Evolutionary conservation across 2,797 vertebrate species (phyloP), one percentile per base, ranked within the genome.

Genomic region (Nannoperca obscura): DNA sequence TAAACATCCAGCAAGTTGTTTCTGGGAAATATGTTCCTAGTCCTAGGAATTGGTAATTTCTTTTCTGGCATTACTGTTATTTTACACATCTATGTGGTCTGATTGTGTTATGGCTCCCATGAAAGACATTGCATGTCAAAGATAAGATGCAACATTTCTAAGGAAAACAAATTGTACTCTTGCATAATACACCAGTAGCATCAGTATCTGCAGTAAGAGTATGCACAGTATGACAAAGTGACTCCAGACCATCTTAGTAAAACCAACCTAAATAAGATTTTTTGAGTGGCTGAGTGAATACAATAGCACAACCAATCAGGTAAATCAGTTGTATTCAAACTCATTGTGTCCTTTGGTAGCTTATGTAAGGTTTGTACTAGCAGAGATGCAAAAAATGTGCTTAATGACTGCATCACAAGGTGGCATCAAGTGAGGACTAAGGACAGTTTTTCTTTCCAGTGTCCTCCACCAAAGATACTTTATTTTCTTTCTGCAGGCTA

Each of bases 401-500:
- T 70, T 24, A 3, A 36, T 74, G 32, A 59, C 27, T 73, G 19
- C 14, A 15, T 60, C 62, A 72, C 34, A 57, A 50, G 47, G 44
- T 73, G 32, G 13, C 42, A 55, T 78, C 22, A 75, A 46, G 14
- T 68, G 30, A 68, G 32, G 59, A 63, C 34, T 32, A 13, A 62
- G 50, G 32, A 74, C 30, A 55, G 46, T 79, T 60, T 55, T 53
- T 82, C 47, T 71, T 36, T 60, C 17, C 30, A 46, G 19, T 76
- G 81, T 86, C 89, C 91, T 92, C 65, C 70, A 66, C 70, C 84
- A 82, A 81, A 89, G 75, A 87, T 80, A 72, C 67, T 84, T 81
- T 69, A 46, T 69, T 83, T 34, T 81, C 76, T 67, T 78, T 76
- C 74, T 84, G 84, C 74, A 73, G 72, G 70, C 82, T 76, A 64